These are phyloP conservation scores for Tenualosa thibaudeaui DNA, from an alignment of 2,797 vertebrate species.

Conservation along the genomic window DNA sequence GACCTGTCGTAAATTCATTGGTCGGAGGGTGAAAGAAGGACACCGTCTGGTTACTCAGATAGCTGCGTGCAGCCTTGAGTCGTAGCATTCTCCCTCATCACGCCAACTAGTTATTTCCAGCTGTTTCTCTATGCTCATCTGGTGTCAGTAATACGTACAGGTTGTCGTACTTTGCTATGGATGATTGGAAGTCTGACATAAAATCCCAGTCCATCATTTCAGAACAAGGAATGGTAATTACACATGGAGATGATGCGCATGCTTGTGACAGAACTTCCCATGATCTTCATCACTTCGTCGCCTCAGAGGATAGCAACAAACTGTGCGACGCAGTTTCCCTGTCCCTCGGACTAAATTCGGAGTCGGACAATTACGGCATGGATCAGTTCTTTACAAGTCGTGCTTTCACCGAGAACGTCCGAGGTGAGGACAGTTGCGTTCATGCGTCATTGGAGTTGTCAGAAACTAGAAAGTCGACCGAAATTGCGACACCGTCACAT, in stretches of 20 bases:
- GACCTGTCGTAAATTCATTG: constrained; percentile 21
- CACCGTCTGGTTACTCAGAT: constrained; percentile 9
- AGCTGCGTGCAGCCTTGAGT: constrained; percentile 3
- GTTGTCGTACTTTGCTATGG: neutral
- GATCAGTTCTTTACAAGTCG: neutral
- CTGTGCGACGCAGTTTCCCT: constrained; percentile 76
- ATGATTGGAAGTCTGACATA: constrained; percentile 1
- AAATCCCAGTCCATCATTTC: neutral
- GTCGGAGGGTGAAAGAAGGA: constrained; percentile 14
- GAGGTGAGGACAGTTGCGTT: neutral
- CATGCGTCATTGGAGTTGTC: constrained; percentile 6
- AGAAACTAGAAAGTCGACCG: neutral
- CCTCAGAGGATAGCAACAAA: constrained; percentile 76
- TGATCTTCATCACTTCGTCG: constrained; percentile 39
- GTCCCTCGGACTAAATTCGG: constrained; percentile 3
- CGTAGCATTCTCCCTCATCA: neutral
- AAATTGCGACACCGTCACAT: neutral
- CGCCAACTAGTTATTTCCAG: neutral
- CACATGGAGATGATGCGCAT: constrained; percentile 22
- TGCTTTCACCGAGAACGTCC: neutral
- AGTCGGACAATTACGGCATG: neutral
- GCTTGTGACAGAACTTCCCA: constrained; percentile 33
- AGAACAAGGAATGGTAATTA: neutral
- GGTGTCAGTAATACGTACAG: neutral
- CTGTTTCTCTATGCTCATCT: neutral